Conservation (phyloP, 37 sponge, comb jelly and placozoan species). For the Diacarnus erythraeanus region DNA sequence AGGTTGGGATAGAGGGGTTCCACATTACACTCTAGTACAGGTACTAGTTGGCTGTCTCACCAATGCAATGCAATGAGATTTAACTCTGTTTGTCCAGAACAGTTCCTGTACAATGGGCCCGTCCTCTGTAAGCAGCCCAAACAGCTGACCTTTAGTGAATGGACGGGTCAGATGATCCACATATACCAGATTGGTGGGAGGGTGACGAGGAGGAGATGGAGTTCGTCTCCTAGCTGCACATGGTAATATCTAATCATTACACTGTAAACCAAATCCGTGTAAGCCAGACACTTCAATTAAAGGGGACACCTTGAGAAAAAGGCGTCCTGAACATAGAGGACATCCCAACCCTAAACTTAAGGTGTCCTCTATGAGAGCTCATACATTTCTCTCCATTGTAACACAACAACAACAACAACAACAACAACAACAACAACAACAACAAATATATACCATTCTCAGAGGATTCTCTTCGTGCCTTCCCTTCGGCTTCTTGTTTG, state of each 20-base stretch:
- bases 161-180: conserved; percentile 83
- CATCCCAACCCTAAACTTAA: too few relatives aligned
- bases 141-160: conserved; percentile 82
- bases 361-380: too few relatives aligned
- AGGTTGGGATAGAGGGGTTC: too few relatives aligned
- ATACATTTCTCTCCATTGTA: too few relatives aligned
- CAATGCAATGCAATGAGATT: conserved; percentile 82
- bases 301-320: too few relatives aligned
- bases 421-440: too few relatives aligned
- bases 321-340: too few relatives aligned
- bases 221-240: conserved; percentile 15
- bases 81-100: conserved; percentile 88
- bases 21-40: too few relatives aligned
- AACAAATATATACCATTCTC: conserved; percentile 23
- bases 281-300: too few relatives aligned
- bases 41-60: too few relatives aligned
- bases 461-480: not conserved
- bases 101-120: conserved; percentile 59
- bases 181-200: conserved; percentile 64
- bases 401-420: too few relatives aligned
- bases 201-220: conserved; percentile 46
- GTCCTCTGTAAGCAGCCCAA: conserved; percentile 66
- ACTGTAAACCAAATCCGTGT: not conserved
- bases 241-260: too few relatives aligned
- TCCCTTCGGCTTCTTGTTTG: conserved; percentile 30